Percentiles rank a stretch among this genome's conserved stretches.
Conservation (phyloP, 2,797 vertebrate genomes). For the Clarias laeviceps region DNA sequence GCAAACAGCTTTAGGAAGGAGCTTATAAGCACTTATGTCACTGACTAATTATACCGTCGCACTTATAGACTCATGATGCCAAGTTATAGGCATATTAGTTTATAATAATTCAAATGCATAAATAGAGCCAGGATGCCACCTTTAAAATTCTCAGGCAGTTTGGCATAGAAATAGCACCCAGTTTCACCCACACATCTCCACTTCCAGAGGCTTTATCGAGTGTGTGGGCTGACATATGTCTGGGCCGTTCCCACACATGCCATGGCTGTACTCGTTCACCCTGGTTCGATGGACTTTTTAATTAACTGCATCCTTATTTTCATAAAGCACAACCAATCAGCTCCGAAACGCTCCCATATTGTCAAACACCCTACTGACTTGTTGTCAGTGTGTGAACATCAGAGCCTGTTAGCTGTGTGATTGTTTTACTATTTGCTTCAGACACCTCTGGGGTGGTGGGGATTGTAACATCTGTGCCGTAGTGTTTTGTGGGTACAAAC, state of each 20-base stretch:
- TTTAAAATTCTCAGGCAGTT: constrained; percentile 8
- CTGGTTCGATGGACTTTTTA: constrained; percentile 26
- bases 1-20: constrained; percentile 12
- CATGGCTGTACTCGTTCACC: constrained; percentile 32
- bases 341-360: constrained; percentile 31
- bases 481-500: neutral
- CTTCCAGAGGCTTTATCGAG: constrained; percentile 20
- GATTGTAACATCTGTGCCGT: constrained; percentile 18
- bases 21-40: neutral
- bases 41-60: neutral
- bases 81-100: neutral
- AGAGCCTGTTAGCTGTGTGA: constrained; percentile 13
- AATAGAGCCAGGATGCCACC: neutral
- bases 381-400: constrained; percentile 37
- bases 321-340: constrained; percentile 27
- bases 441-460: constrained; percentile 11
- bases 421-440: constrained; percentile 17
- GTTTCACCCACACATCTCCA: constrained; percentile 2
- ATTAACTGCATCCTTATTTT: constrained; percentile 30
- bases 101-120: constrained; percentile 8
- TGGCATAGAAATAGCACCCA: constrained; percentile 12
- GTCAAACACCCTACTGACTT: constrained; percentile 30
- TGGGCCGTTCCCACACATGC: constrained; percentile 28
- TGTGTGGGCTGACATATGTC: constrained; percentile 34
- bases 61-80: neutral